Conservation (phyloP, 2,113 vertebrate genomes). For the Poecilia latipinna region DNA sequence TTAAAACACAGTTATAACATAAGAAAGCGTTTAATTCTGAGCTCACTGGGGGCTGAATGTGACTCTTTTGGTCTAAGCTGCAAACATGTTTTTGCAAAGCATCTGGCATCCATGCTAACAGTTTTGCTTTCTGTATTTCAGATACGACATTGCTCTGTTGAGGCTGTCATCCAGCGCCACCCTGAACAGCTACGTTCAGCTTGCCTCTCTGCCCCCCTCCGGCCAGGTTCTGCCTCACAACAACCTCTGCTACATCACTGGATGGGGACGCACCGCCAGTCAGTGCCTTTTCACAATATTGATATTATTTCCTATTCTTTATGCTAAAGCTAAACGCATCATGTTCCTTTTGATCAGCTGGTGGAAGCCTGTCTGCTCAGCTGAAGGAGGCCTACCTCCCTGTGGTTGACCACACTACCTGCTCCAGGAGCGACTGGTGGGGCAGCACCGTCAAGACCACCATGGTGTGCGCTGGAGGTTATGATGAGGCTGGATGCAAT, state of each 20-base stretch:
- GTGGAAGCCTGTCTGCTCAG: slow-evolving; percentile 77
- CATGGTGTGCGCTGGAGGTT: slow-evolving; percentile 89
- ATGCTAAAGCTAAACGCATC: not conserved
- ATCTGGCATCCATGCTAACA: not conserved
- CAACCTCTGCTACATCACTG: slow-evolving; percentile 84
- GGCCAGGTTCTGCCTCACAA: slow-evolving; percentile 80
- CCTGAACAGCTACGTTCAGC: slow-evolving; percentile 83
- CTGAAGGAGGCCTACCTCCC: slow-evolving; percentile 85
- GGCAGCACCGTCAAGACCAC: slow-evolving; percentile 78
- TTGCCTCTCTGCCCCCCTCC: slow-evolving; percentile 79
- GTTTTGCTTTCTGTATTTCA: slow-evolving; percentile 17
- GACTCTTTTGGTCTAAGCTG: not conserved
- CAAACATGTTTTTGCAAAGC: not conserved
- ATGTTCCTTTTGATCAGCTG: slow-evolving; percentile 58
- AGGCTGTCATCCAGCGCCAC: slow-evolving; percentile 67
- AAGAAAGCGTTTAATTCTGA: not conserved
- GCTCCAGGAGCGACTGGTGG: slow-evolving; percentile 82
- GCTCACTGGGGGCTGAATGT: not conserved
- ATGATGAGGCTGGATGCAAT: slow-evolving; percentile 80
- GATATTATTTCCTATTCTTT: not conserved
- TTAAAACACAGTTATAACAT: not conserved
- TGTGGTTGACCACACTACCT: slow-evolving; percentile 75
- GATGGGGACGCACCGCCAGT: slow-evolving; percentile 88
- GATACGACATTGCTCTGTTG: slow-evolving; percentile 80
- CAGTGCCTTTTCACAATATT: slow-evolving; percentile 52